These are phyloP conservation scores for Chrysolina haemoptera DNA, from an alignment of 2,888 invertebrate genomes.

Conservation along the genomic window DNA sequence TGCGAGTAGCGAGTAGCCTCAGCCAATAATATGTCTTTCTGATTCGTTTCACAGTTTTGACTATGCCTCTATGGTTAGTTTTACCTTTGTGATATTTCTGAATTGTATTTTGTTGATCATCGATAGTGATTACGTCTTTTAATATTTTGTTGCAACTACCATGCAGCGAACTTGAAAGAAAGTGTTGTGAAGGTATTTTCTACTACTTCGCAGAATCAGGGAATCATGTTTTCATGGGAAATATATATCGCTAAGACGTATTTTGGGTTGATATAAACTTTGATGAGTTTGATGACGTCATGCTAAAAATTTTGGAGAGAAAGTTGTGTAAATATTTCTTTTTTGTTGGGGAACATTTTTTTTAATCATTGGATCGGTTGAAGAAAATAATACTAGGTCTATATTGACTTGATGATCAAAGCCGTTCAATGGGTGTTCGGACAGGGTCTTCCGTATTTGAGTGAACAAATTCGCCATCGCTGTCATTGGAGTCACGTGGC, in stretches of 20 bases:
- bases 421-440: slow-evolving; percentile 7
- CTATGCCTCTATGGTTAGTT: slow-evolving; percentile 21
- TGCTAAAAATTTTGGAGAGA: slow-evolving; percentile 5
- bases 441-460: slow-evolving; percentile 3
- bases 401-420: slow-evolving; percentile 11
- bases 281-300: neutral
- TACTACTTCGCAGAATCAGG: neutral
- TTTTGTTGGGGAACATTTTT: too few species aligned
- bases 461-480: slow-evolving; percentile 2
- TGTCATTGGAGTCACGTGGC: too few species aligned
- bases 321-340: neutral
- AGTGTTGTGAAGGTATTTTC: slow-evolving; percentile 21
- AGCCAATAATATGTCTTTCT: slow-evolving; percentile 14
- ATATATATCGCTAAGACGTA: neutral
- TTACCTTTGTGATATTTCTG: slow-evolving; percentile 14
- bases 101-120: slow-evolving; percentile 1
- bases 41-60: slow-evolving; percentile 9
- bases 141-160: neutral
- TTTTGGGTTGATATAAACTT: slow-evolving; percentile 12
- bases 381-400: neutral
- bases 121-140: slow-evolving; percentile 5
- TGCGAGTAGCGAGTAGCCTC: neutral
- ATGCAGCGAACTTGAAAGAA: too few species aligned
- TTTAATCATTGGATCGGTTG: neutral
- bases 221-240: neutral